Conservation (phyloP, 2,113 vertebrate species). For the Edolisoma coerulescens region DNA sequence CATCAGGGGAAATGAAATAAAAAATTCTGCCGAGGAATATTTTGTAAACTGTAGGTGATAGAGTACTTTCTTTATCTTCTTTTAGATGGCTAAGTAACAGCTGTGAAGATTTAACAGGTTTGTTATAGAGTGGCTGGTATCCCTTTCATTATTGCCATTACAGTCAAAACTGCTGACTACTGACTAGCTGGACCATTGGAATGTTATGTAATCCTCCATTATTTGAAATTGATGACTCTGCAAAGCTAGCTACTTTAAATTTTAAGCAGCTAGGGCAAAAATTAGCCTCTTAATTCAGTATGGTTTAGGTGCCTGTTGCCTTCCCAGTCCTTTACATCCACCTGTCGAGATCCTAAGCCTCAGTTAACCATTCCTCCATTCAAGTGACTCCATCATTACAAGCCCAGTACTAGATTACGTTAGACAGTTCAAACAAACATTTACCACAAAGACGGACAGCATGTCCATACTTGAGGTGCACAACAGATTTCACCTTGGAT, state of each 20-base stretch:
- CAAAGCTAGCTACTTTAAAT: neutral
- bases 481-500: neutral
- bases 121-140: neutral
- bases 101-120: neutral
- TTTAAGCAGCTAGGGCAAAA: neutral
- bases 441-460: neutral
- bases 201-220: neutral
- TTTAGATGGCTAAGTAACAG: neutral
- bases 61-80: neutral
- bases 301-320: neutral
- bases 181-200: neutral
- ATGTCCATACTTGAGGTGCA: neutral
- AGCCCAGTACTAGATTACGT: neutral
- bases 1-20: neutral
- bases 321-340: neutral
- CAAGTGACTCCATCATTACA: neutral
- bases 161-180: neutral
- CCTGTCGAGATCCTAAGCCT: neutral
- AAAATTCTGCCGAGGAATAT: neutral
- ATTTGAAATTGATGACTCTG: neutral
- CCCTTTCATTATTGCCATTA: neutral
- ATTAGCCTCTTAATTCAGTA: neutral
- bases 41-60: neutral
- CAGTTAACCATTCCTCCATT: neutral
- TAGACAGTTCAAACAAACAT: neutral